Conservation (phyloP, 2,888 invertebrate species). For the Parelbella ahira region DNA sequence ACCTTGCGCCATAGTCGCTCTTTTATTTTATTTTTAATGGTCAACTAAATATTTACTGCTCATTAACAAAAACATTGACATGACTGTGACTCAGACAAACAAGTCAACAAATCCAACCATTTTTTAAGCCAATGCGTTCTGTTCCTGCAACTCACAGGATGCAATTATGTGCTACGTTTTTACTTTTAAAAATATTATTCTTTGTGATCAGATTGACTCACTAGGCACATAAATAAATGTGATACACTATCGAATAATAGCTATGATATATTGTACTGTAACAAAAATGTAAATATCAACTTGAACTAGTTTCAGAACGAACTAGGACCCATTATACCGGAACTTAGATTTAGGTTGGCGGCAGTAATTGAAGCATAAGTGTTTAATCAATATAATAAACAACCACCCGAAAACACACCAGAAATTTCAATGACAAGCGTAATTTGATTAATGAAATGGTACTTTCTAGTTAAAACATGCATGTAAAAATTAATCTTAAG, state of each 20-base stretch:
- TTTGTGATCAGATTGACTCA: too few relatives aligned
- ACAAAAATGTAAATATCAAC: too few relatives aligned
- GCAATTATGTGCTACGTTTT: neutral
- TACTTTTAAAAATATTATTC: too few relatives aligned
- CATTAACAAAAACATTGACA: conserved; percentile 5
- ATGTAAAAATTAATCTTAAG: too few relatives aligned
- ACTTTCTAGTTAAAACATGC: too few relatives aligned
- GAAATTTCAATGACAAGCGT: conserved; percentile 9
- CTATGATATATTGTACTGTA: too few relatives aligned
- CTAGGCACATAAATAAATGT: too few relatives aligned
- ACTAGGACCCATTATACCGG: conserved; percentile 25
- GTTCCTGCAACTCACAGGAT: conserved; percentile 14
- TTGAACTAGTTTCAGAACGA: conserved; percentile 27
- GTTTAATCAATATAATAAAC: conserved; percentile 28
- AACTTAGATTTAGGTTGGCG: conserved; percentile 30
- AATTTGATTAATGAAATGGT: conserved; percentile 4
- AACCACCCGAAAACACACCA: conserved; percentile 4
- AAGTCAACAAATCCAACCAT: conserved; percentile 27
- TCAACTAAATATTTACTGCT: conserved; percentile 1
- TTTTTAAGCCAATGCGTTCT: conserved; percentile 10
- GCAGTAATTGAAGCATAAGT: conserved; percentile 29
- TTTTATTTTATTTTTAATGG: conserved; percentile 4
- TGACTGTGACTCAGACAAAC: conserved; percentile 28
- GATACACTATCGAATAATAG: neutral
- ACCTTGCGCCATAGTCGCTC: conserved; percentile 56